These are phyloP conservation scores for Ctenoplectra terminalis DNA, from an alignment of 1,140 invertebrate species.

Conservation along the genomic window DNA sequence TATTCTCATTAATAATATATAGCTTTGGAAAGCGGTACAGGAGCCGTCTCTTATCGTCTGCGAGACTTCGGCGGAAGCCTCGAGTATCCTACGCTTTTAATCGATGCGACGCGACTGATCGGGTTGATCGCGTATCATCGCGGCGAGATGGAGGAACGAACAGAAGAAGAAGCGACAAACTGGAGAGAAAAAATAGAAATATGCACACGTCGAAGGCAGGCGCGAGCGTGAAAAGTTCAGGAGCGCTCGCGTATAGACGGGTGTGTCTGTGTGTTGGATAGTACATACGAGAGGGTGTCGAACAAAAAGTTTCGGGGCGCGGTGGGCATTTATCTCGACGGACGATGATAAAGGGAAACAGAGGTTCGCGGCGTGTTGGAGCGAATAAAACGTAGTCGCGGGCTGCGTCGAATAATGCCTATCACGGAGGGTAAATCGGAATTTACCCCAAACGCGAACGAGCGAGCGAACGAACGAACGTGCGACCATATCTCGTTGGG, in stretches of 20 bases:
- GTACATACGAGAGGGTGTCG: slow-evolving; percentile 3
- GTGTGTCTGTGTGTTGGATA: slow-evolving; percentile 4
- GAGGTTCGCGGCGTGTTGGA: slow-evolving; percentile 60
- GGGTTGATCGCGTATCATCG: background rate
- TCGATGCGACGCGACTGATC: slow-evolving; percentile 2
- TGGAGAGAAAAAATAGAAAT: background rate
- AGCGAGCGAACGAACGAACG: slow-evolving; percentile 56
- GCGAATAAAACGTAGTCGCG: slow-evolving; percentile 59
- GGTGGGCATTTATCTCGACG: slow-evolving; percentile 51
- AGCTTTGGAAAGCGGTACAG: slow-evolving; percentile 24
- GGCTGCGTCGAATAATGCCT: slow-evolving; percentile 55
- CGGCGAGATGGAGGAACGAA: background rate
- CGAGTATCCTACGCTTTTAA: slow-evolving; percentile 32
- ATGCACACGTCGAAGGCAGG: slow-evolving; percentile 41
- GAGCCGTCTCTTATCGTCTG: background rate
- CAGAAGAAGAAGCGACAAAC: no score
- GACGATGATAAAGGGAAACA: slow-evolving; percentile 56
- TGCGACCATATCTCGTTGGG: slow-evolving; percentile 66
- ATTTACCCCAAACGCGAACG: slow-evolving; percentile 62
- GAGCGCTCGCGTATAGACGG: background rate
- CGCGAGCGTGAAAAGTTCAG: slow-evolving; percentile 54
- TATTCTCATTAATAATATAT: slow-evolving; percentile 79
- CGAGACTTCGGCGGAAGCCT: no score
- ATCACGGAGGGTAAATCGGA: slow-evolving; percentile 65
- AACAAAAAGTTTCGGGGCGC: slow-evolving; percentile 51